Evolutionary conservation across 2,797 vertebrate genomes (phyloP).

Genomic region (Gymnoscopelus braueri): DNA sequence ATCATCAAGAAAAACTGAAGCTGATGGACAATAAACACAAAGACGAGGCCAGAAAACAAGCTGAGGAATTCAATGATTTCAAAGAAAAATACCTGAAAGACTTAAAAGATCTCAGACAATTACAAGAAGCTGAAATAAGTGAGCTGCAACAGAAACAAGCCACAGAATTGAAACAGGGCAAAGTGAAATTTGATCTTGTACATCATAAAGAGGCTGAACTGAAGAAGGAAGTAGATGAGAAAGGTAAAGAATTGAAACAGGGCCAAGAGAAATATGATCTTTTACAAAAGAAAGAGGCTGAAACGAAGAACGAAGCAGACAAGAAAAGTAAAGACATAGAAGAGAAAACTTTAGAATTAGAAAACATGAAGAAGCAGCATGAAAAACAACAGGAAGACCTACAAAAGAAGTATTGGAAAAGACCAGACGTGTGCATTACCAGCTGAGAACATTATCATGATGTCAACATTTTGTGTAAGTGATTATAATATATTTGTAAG

Average conservation of each 20-base stretch:
- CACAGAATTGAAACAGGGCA: background rate
- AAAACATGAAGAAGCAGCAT: background rate
- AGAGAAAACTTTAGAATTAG: no score
- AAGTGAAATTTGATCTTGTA: background rate
- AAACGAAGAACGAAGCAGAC: no score
- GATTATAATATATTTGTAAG: no score
- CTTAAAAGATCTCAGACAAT: background rate
- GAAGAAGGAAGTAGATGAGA: background rate
- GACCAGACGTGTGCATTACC: no score
- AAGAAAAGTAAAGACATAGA: no score
- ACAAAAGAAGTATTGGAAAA: no score
- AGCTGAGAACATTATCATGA: no score
- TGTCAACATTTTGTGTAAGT: no score
- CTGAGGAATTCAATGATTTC: conserved; percentile 5
- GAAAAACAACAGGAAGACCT: background rate
- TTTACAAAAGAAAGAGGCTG: background rate
- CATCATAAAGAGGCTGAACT: background rate
- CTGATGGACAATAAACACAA: background rate
- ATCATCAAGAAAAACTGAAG: background rate
- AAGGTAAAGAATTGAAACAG: background rate
- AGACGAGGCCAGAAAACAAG: no score
- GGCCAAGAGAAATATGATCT: background rate
- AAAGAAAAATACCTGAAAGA: background rate
- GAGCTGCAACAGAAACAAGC: background rate
- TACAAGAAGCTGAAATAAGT: background rate